Conservation (phyloP, 2,888 invertebrate species). For the Panopea generosa region DNA sequence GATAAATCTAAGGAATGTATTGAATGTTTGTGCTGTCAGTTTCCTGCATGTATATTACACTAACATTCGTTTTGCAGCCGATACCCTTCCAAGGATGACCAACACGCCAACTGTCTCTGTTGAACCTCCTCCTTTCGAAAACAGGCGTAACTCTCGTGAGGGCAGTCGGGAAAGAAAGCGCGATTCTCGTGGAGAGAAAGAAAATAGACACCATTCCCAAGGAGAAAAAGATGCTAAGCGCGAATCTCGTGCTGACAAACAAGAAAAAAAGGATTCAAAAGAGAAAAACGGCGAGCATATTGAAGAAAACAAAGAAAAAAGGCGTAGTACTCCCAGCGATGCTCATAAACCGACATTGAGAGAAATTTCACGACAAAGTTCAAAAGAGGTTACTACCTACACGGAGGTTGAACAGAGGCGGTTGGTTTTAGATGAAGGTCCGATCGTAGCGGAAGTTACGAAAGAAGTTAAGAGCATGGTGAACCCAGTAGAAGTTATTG, state of each 20-base stretch:
- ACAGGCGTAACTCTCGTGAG: constrained; percentile 13
- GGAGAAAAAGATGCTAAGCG: background rate
- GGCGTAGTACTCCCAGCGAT: background rate
- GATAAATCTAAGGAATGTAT: too few relatives aligned
- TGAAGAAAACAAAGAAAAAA: constrained; percentile 15
- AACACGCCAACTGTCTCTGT: constrained; percentile 52
- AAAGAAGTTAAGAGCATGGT: constrained; percentile 19
- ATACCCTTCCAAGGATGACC: constrained; percentile 50
- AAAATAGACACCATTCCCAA: background rate
- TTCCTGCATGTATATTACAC: constrained; percentile 47
- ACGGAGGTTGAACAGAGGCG: constrained; percentile 53
- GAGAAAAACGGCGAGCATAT: background rate
- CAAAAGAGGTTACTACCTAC: constrained; percentile 26
- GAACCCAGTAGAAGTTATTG: constrained; percentile 24
- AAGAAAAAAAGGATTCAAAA: too few relatives aligned
- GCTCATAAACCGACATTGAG: constrained; percentile 23
- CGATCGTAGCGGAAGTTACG: constrained; percentile 28
- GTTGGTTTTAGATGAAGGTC: constrained; percentile 30
- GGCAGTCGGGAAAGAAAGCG: background rate
- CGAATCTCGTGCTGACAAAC: background rate
- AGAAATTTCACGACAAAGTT: constrained; percentile 44
- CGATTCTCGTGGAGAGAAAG: background rate
- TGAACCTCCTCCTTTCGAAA: constrained; percentile 24
- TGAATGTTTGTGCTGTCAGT: too few relatives aligned
- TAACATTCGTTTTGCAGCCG: constrained; percentile 59